Conservation (phyloP, 2,888 invertebrate species). For the Gastracanthus pulcherrimus region DNA sequence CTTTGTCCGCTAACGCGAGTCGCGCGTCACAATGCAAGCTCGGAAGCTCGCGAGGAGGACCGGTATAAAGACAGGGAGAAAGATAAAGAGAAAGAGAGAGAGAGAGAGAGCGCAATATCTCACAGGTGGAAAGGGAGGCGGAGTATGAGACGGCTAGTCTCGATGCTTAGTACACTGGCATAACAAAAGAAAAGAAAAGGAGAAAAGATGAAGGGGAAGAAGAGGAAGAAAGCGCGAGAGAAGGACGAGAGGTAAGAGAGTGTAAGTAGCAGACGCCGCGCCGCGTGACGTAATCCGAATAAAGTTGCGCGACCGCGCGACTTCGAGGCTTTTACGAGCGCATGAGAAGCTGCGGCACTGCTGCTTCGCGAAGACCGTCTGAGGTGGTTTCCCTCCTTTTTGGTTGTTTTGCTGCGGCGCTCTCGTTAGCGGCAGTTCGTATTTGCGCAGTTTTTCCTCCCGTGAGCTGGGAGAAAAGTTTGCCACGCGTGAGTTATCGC, state of each 20-base stretch:
- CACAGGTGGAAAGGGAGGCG: neutral
- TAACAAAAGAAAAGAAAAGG: neutral
- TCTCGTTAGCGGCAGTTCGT: constrained; percentile 29
- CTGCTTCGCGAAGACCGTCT: neutral
- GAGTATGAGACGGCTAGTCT: neutral
- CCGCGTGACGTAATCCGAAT: constrained; percentile 38
- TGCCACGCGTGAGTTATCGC: constrained; percentile 20
- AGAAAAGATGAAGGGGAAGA: neutral
- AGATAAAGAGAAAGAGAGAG: no score
- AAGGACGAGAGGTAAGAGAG: no score
- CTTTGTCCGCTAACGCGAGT: no score
- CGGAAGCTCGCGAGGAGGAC: no score
- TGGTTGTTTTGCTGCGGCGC: neutral
- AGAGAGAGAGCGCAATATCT: no score
- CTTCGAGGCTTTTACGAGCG: constrained; percentile 36
- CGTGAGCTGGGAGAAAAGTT: neutral
- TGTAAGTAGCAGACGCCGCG: constrained; percentile 10
- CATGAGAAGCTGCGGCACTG: neutral
- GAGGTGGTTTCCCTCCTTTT: neutral
- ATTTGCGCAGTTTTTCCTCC: neutral
- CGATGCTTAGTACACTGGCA: constrained; percentile 3
- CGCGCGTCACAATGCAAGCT: no score
- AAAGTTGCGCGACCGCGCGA: constrained; percentile 53
- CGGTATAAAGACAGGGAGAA: no score
- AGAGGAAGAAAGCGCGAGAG: neutral